Base-by-base conservation (phyloP, 1,140 invertebrate genomes). In the Dryas iulia region DNA sequence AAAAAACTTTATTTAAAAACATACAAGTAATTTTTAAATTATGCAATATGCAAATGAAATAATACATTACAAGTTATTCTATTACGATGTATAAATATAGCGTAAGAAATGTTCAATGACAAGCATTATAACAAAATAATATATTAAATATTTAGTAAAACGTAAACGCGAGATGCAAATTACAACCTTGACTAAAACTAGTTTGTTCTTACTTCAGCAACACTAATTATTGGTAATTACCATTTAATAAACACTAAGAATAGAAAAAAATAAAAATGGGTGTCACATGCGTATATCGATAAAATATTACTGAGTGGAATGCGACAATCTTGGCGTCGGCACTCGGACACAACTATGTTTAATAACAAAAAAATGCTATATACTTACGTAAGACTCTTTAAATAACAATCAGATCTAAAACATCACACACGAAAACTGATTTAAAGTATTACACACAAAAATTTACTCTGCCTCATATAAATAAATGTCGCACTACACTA, bases 301-400 rank as follows among this genome's bases (percentile, higher is more conserved):
- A 77, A 71, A 39, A 28, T 66, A 66, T 25, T 53, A 26, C 4
- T 47, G 39, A 47, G 39, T 47, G 39, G 18, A 47, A 47, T 64
- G 21, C 39, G 47, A 65, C 69, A 58, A 26, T 57, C 28, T 71
- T 63, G 39, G 62, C 35, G 47, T 4, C 53, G 3, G 39, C 18
- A 31, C 14, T 25, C 21, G 23, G 54, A 64, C 61, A 72, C 58
- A 11, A 35, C 31, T 30, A 67, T 82, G 78, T 87, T 86, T 84
- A 85, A 84, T 56, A 84, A 87, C 77, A 83, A 82, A 82, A 79
- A 83, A 68, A 74, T 69, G 66, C 59, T 39, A 54, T 70, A 73
- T 89, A 90, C 88, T 90, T 90, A 90, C 88, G 84, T 90, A 89
- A 90, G 82, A 83, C 74, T 75, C 76, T 77, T 71, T 81, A 86